Base-by-base conservation (phyloP, 2,113 vertebrate genomes). In the Neogobius melanostomus region DNA sequence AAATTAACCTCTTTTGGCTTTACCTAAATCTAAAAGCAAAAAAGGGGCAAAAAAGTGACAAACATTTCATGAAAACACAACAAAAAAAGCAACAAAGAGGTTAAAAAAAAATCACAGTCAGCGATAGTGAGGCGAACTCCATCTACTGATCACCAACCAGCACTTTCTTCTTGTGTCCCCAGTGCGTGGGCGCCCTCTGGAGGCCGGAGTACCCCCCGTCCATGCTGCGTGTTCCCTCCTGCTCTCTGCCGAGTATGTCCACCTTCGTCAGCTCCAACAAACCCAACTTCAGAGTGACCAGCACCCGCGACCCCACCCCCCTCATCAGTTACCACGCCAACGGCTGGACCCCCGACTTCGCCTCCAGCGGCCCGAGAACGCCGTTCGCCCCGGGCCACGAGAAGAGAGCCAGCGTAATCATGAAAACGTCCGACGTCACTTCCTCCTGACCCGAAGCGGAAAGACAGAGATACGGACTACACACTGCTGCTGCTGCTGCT, bases 371-470 rank as follows among this genome's bases (percentile, higher is more conserved):
- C 87, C 0, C 68, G 2, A 7, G 4, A 21, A 51, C 80, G 0
- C 11, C 53, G 17, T 1, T 74, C 2, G 14, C 73, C 0, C 12
- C 49, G 84, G 72, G 85, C 89, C 76, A 94, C 0, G 97, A 99
- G 89, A 92, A 92, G 2, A 94, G 98, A 17, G 97, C 96, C 69
- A 98, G 96, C 0, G 98, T 99, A 89, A 99, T 99, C 89, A 97
- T 96, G 95, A 99, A 99, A 59, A 98, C 97, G 0, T 98, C 97
- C 4, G 98, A 99, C 44, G 92, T 96, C 86, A 95, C 95, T 3
- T 64, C 85, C 17, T 89, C 85, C 57, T 85, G 83, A 87, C 85
- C 75, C 28, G 28, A 36, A 36, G 28, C 28, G 28, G 1, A 28
- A 28, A 28, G 28, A 3, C 28, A 4, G 4, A 36, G 28, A 36